Evolutionary conservation across 2,113 vertebrate species (phyloP), one percentile per base, ranked within the genome.

Genomic region (Nothobranchius kuhntae): DNA sequence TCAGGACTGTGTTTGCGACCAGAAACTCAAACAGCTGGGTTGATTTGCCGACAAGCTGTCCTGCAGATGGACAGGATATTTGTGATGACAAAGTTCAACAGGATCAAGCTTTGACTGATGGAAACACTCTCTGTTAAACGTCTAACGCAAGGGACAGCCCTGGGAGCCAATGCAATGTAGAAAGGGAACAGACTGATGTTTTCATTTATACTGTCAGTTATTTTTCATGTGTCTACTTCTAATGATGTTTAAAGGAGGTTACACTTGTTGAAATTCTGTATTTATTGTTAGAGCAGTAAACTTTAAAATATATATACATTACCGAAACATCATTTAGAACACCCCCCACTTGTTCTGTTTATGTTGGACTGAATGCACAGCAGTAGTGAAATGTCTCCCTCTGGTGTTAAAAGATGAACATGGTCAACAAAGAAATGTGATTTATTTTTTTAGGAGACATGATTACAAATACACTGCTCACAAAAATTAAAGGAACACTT

Each of bases 81-180:
- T 85, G 52, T 80, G 66, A 78, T 9, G 80, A 85, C 67, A 59
- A 80, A 71, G 65, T 81, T 87, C 73, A 80, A 85, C 52, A 76
- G 66, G 80, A 82, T 82, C 77, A 60, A 69, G 75, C 75, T 83
- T 74, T 77, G 74, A 80, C 65, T 55, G 71, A 81, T 87, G 79
- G 80, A 81, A 87, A 82, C 70, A 64, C 70, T 77, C 36, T 73
- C 76, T 79, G 79, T 81, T 68, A 78, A 63, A 74, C 75, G 72
- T 72, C 75, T 78, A 77, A 86, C 71, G 78, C 67, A 71, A 81
- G 61, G 84, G 84, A 87, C 71, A 70, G 70, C 80, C 76, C 77
- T 89, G 79, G 87, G 89, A 89, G 87, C 81, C 88, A 84, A 85
- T 91, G 89, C 88, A 89, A 91, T 91, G 83, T 86, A 79, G 85